phyloP scores from a whole-genome alignment of 2,797 vertebrate genomes.

The Nannoperca obscura region DNA sequence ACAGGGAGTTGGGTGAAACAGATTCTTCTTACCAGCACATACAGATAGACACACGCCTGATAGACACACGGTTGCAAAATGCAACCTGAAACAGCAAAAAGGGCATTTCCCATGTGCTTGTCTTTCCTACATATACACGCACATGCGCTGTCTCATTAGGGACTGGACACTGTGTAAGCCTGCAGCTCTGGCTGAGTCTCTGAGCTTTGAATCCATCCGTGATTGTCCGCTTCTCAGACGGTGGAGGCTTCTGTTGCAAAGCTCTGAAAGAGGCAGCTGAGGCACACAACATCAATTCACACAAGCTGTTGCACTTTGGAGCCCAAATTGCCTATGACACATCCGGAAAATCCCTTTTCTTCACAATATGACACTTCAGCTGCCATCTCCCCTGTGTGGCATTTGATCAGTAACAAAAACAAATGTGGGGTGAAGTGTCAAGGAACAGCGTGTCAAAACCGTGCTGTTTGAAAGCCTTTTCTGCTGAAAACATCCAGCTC shows the following conservation, averaged over 20 bases:
- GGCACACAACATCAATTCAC: constrained; percentile 44
- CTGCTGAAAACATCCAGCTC: constrained; percentile 46
- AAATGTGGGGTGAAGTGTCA: constrained; percentile 25
- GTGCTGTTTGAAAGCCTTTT: constrained; percentile 33
- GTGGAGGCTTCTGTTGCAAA: constrained; percentile 35
- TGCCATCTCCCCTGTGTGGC: constrained; percentile 23
- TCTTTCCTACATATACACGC: constrained; percentile 5
- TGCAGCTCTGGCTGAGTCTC: constrained; percentile 41
- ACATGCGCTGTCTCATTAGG: constrained; percentile 24
- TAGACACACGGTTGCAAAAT: neutral
- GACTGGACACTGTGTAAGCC: constrained; percentile 5
- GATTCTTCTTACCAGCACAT: neutral
- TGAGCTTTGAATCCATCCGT: constrained; percentile 43
- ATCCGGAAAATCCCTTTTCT: constrained; percentile 51
- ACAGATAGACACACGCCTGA: neutral
- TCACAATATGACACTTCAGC: constrained; percentile 48
- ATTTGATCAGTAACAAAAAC: constrained; percentile 46
- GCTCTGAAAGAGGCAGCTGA: constrained; percentile 33
- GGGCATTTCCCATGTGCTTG: neutral
- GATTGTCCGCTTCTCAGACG: constrained; percentile 40
- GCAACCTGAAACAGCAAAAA: neutral
- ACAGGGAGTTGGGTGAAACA: neutral
- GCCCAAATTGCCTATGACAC: constrained; percentile 60
- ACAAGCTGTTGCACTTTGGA: constrained; percentile 52
- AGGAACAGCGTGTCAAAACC: neutral